Base-by-base conservation (phyloP, 2,888 invertebrate genomes). In the Lycaena phlaeas region DNA sequence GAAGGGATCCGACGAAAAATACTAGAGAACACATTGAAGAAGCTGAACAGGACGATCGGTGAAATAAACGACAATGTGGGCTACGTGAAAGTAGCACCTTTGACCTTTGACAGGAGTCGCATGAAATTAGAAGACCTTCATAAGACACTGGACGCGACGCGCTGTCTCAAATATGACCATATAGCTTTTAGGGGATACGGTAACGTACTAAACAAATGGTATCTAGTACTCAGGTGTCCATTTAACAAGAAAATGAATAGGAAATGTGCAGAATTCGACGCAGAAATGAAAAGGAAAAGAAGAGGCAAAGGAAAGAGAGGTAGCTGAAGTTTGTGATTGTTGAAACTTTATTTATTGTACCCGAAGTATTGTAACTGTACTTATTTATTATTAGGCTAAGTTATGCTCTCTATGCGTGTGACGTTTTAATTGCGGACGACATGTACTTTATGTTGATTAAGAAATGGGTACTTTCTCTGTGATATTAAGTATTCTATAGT, bases 151-250 rank as follows among this genome's bases (percentile, higher is more conserved):
- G 86, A 87, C 53, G 67, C 84, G 2, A 87, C 88, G 0, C 63
- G 75, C 42, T 86, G 87, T 57, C 68, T 88, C 34, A 82, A 87
- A 46, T 86, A 88, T 50, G 90, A 90, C 58, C 86, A 87, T 58
- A 87, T 88, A 22, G 86, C 89, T 2, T 77, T 89, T 42, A 82
- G 86, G 49, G 84, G 86, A 6, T 88, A 89, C 57, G 84, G 82
- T 22, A 85, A 76, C 31, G 86, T 88, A 45, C 66, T 90, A 6
- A 85, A 86, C 58, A 87, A 88, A 54, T 89, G 89, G 86, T 77
- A 77, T 38, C 71, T 64, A 18, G 86, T 87, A 41, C 75, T 88
- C 46, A 74, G 68, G 41, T 79, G 77, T 56, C 71, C 77, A 7
- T 49, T 54, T 7, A 61, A 56, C 46, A 75, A 70, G 46, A 68